These are phyloP conservation scores for Bradypodion ventrale DNA, from an alignment of 2,797 vertebrate species.

Conservation along the genomic window DNA sequence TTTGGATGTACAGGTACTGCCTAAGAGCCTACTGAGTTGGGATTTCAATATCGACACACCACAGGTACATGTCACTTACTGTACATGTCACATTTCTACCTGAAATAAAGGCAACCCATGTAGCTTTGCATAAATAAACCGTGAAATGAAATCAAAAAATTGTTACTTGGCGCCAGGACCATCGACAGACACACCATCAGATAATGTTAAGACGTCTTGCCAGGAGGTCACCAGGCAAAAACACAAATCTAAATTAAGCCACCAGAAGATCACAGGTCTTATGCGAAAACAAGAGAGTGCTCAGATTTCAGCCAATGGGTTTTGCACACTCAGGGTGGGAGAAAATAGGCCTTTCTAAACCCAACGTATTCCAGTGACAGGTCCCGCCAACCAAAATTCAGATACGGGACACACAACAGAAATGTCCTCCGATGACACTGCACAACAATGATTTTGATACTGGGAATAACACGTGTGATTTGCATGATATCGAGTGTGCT, in stretches of 20 bases:
- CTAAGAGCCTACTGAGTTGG: neutral
- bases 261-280: neutral
- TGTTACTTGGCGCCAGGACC: neutral
- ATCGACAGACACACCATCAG: too few species aligned
- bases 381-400: neutral
- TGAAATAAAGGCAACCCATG: neutral
- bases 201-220: neutral
- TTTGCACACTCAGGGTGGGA: neutral
- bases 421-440: too few species aligned
- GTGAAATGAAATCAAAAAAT: neutral
- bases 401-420: neutral
- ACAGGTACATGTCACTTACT: neutral
- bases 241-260: neutral
- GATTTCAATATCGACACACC: neutral
- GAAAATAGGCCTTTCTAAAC: neutral
- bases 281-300: too few species aligned
- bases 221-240: neutral
- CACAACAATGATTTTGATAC: too few species aligned
- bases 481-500: too few species aligned
- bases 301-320: neutral
- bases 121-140: neutral
- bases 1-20: neutral
- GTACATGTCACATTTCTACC: neutral
- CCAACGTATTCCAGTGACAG: neutral
- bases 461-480: too few species aligned